Base-by-base conservation (phyloP, 2,113 vertebrate species). In the Campylorhamphus procurvoides region DNA sequence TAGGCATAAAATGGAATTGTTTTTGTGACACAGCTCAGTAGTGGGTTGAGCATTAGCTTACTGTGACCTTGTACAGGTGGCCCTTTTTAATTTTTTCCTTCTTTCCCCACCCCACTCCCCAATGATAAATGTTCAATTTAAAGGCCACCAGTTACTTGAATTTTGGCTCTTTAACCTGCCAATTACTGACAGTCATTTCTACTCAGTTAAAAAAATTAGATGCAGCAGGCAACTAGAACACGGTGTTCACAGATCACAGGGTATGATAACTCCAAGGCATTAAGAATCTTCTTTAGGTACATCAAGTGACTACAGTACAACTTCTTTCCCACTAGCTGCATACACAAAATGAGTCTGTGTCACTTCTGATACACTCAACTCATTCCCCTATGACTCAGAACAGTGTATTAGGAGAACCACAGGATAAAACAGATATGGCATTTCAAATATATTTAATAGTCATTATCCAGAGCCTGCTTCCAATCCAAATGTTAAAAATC, bases 161-260 rank as follows among this genome's bases (percentile, higher is more conserved):
- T 96, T 97, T 96, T 97, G 88, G 77, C 96, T 97, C 94, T 97
- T 96, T 88, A 97, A 98, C 95, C 96, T 98, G 90, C 92, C 87
- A 97, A 94, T 94, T 98, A 96, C 93, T 78, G 66, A 93, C 90
- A 97, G 91, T 76, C 87, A 91, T 93, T 96, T 97, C 92, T 95
- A 77, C 94, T 92, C 52, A 91, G 91, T 96, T 96, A 96, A 86
- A 78, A 86, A 35, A 29, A 37, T 35, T 80, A 73, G 49, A 64
- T 37, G 27, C 37, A 72, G 35, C 33, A 79, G 74, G 50, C 49
- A 89, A 63, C 58, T 80, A 80, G 74, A 89, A 89, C 49, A 64
- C 67, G 3, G 29, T 69, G 84, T 64, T 84, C 86, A 84, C 35
- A 77, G 62, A 88, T 44, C n/a, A 33, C 40, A 73, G 31, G 20